Evolutionary conservation across 2,797 vertebrate species (phyloP).

Genomic region (Centropyge bicolor): DNA sequence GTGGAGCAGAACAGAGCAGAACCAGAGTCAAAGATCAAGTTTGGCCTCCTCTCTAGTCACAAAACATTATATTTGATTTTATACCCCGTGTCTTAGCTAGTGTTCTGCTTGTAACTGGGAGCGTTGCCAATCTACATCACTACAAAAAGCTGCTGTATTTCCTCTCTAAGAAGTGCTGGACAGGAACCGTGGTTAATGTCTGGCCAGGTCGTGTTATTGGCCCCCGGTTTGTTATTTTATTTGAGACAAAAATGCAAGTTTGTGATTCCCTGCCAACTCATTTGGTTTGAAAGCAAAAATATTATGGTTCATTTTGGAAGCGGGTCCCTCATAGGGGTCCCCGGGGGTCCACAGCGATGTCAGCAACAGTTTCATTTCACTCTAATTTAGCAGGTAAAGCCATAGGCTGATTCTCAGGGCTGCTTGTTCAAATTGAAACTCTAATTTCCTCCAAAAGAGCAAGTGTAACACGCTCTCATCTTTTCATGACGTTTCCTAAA

Average conservation of each 20-base stretch:
- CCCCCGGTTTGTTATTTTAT: slow-evolving; percentile 7
- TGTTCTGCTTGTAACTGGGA: slow-evolving; percentile 13
- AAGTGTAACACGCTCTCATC: background rate
- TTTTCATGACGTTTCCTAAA: background rate
- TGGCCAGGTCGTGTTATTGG: slow-evolving; percentile 15
- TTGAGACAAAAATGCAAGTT: slow-evolving; percentile 8
- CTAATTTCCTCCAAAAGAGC: slow-evolving; percentile 14
- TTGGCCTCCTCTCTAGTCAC: slow-evolving; percentile 14
- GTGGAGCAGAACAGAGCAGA: slow-evolving; percentile 25
- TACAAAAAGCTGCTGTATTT: background rate
- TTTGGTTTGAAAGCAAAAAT: slow-evolving; percentile 36
- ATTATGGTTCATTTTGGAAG: slow-evolving; percentile 25
- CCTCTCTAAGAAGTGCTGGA: slow-evolving; percentile 3
- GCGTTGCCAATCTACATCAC: slow-evolving; percentile 7
- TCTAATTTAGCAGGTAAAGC: slow-evolving; percentile 22
- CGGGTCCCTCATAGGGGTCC: background rate
- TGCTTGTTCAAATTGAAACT: slow-evolving; percentile 23
- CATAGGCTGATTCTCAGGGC: background rate
- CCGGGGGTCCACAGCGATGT: slow-evolving; percentile 4
- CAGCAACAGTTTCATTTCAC: slow-evolving; percentile 24
- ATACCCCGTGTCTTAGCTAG: background rate
- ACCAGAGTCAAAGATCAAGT: slow-evolving; percentile 33
- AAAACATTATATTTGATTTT: slow-evolving; percentile 35
- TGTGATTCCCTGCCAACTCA: slow-evolving; percentile 15
- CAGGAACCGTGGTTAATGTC: background rate